Percentiles rank a stretch among this genome's conserved stretches.
Evolutionary conservation across 2,113 vertebrate genomes (phyloP).

Genomic region (Theristicus caerulescens): DNA sequence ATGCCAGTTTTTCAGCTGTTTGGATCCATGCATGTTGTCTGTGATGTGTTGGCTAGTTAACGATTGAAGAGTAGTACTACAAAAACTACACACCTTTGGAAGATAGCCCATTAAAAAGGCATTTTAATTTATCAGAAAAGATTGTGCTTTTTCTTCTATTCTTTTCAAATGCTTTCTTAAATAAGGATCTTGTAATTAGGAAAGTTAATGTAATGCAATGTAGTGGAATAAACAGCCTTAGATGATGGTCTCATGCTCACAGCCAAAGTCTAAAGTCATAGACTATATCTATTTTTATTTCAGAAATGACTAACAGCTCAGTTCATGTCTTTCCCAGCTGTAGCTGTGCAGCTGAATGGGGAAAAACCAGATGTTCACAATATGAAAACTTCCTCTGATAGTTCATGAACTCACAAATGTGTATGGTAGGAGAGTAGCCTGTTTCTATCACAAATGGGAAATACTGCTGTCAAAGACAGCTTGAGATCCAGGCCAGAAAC

Average conservation of each 20-base stretch:
- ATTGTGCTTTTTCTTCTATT: background rate
- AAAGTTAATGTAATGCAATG: background rate
- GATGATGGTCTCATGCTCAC: background rate
- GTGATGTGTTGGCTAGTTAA: background rate
- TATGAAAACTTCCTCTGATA: slow-evolving; percentile 48
- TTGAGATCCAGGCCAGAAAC: background rate
- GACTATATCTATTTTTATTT: slow-evolving; percentile 47
- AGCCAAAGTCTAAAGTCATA: background rate
- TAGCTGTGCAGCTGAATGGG: background rate
- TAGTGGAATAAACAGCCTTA: background rate
- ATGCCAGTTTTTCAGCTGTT: background rate
- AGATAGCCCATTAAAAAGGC: background rate
- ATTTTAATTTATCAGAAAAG: background rate
- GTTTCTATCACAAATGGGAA: slow-evolving; percentile 10
- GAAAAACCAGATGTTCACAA: slow-evolving; percentile 47
- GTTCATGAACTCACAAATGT: slow-evolving; percentile 61
- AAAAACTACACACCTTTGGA: background rate
- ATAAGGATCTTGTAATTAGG: background rate
- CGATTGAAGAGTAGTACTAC: background rate
- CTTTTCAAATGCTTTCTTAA: background rate
- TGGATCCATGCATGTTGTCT: background rate
- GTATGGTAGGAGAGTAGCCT: background rate
- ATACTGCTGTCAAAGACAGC: background rate
- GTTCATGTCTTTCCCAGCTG: slow-evolving; percentile 42
- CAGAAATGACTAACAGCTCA: slow-evolving; percentile 26